Evolutionary conservation across 1,140 invertebrate genomes (phyloP), one percentile per base, ranked within the genome.

Genomic region (Macrostomum lignano): DNA sequence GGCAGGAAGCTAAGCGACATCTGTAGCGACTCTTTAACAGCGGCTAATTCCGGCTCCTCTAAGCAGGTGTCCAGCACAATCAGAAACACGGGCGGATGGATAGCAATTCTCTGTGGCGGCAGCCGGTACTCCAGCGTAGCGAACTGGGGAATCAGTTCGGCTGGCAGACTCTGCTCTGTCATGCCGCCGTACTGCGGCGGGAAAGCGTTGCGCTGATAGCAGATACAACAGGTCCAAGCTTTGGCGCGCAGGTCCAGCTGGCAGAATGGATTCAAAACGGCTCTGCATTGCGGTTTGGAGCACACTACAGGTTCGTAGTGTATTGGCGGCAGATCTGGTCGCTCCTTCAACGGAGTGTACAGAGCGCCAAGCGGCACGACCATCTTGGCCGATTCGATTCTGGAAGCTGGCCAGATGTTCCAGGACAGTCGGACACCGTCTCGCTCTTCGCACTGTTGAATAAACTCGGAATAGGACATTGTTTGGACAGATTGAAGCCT

Each of bases 121-220:
- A 39, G 76, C 5, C 78, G 93, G 51, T 98, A 98, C 52, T 98
- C 91, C 42, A 98, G 77, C 1, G 88, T 98, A 20, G 84, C 84
- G 51, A 91, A 96, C 45, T 74, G 72, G 6, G 82, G 82, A 44
- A 93, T 84, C 3, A 96, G 62, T 58, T 98, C 91, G 10, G 88
- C 86, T 26, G 88, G 88, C 48, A 88, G 81, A 61, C 86, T 78
- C 46, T 86, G 76, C 49, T 98, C 86, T 15, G 82, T 77, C 49
- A 98, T 96, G 1, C 75, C 78, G 30, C 75, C 72, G 72, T 98
- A 98, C 64, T 96, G 84, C 25, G 82, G 75, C 21, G 91, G 91
- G 58, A 98, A 98, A 24, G 24, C 21, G 25, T 40, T 98, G 41
- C 88, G 67, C 51, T 96, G 82, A 52, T 84, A 91, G 57, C 91